Evolutionary conservation across 2,113 vertebrate genomes (phyloP).

Genomic region (Oncorhynchus kisutch): DNA sequence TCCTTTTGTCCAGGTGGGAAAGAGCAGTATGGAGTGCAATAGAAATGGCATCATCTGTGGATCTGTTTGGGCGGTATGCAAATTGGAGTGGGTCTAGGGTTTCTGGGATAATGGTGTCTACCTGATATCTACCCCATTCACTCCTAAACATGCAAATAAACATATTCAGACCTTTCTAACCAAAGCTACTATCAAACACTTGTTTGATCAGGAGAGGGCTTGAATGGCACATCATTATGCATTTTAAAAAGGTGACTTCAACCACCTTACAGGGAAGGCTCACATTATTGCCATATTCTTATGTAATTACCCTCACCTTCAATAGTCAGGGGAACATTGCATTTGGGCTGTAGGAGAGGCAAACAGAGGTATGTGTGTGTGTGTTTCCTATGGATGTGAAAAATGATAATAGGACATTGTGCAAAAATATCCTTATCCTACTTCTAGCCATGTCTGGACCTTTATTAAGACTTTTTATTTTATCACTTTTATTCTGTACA

Average conservation of each 20-base stretch:
- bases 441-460: not conserved
- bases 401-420: constrained; percentile 31
- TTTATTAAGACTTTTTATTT: not conserved
- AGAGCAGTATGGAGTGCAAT: no score
- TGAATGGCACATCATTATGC: constrained; percentile 57
- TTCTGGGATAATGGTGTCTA: constrained; percentile 35
- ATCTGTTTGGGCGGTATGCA: no score
- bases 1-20: no score
- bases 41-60: no score
- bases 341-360: constrained; percentile 16
- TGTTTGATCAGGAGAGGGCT: constrained; percentile 68
- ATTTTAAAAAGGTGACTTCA: constrained; percentile 45
- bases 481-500: constrained; percentile 16
- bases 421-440: constrained; percentile 8
- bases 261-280: constrained; percentile 28
- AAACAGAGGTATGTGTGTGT: constrained; percentile 21
- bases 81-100: no score
- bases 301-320: constrained; percentile 72
- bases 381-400: constrained; percentile 18
- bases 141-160: constrained; percentile 69
- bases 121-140: constrained; percentile 69
- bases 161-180: constrained; percentile 63
- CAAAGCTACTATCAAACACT: constrained; percentile 67
- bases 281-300: constrained; percentile 64
- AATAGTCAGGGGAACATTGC: constrained; percentile 41